phyloP scores from a whole-genome alignment of 1,140 invertebrate species.

The Aricia agestis region DNA sequence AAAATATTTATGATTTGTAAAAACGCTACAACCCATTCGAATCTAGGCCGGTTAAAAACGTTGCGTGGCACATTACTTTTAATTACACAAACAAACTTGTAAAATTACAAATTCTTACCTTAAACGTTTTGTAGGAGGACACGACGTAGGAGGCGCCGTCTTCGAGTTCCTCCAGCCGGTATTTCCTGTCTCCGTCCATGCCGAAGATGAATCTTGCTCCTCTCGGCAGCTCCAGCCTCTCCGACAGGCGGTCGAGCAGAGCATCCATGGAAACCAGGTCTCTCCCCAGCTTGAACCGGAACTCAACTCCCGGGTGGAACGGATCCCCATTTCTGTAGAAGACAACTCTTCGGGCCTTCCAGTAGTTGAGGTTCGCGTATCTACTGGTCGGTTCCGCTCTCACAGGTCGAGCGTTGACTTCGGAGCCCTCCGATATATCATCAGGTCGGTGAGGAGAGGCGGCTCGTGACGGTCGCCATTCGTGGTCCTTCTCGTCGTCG shows the following conservation, averaged over 20 bases:
- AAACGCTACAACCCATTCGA: background rate
- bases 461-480: conserved; percentile 67
- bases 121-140: conserved; percentile 93
- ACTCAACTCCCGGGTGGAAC: conserved; percentile 92
- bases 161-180: conserved; percentile 89
- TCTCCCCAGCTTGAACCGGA: conserved; percentile 90
- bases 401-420: conserved; percentile 51
- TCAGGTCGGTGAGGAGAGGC: conserved; percentile 61
- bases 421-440: conserved; percentile 62
- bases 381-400: conserved; percentile 75
- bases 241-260: conserved; percentile 88
- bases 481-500: conserved; percentile 58
- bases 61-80: conserved; percentile 7
- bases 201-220: conserved; percentile 94
- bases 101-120: conserved; percentile 76
- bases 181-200: conserved; percentile 90
- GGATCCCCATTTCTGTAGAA: conserved; percentile 97
- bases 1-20: background rate
- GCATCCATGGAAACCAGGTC: conserved; percentile 92
- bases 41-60: background rate
- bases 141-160: conserved; percentile 94
- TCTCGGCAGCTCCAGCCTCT: conserved; percentile 87
- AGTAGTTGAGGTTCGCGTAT: conserved; percentile 89
- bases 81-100: background rate
- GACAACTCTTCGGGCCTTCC: conserved; percentile 89